Conservation (phyloP, 1,140 invertebrate species). For the Penaeus vannamei region DNA sequence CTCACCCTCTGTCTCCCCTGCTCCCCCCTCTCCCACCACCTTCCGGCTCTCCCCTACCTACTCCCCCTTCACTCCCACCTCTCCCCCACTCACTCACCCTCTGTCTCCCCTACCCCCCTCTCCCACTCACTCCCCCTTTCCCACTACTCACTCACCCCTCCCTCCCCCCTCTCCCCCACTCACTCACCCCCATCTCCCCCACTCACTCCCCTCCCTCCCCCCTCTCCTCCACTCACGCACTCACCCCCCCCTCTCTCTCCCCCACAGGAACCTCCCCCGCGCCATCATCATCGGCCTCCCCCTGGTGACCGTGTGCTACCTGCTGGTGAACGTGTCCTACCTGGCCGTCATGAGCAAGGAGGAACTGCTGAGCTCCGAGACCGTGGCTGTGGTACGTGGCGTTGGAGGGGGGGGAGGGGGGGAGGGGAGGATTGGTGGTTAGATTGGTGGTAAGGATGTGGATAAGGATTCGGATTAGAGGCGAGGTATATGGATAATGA, state of each 20-base stretch:
- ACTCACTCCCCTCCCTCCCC: neutral
- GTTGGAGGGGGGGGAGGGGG: neutral
- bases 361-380: slow-evolving; percentile 85
- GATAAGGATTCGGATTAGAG: neutral
- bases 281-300: slow-evolving; percentile 94
- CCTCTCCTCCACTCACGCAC: neutral
- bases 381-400: slow-evolving; percentile 88
- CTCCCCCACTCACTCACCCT: neutral
- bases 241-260: slow-evolving; percentile 38
- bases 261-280: slow-evolving; percentile 88
- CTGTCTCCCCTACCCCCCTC: neutral
- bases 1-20: too few species aligned
- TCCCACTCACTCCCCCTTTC: neutral
- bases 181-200: slow-evolving; percentile 9
- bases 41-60: too few species aligned
- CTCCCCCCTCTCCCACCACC: too few species aligned
- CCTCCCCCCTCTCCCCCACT: slow-evolving; percentile 5
- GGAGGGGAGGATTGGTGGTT: neutral
- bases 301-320: slow-evolving; percentile 88
- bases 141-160: neutral
- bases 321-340: slow-evolving; percentile 93
- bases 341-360: slow-evolving; percentile 87
- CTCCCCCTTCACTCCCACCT: neutral
- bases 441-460: neutral
- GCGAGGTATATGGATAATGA: neutral